phyloP scores from a whole-genome alignment of 2,113 vertebrate genomes.

The Polypterus bichir region DNA sequence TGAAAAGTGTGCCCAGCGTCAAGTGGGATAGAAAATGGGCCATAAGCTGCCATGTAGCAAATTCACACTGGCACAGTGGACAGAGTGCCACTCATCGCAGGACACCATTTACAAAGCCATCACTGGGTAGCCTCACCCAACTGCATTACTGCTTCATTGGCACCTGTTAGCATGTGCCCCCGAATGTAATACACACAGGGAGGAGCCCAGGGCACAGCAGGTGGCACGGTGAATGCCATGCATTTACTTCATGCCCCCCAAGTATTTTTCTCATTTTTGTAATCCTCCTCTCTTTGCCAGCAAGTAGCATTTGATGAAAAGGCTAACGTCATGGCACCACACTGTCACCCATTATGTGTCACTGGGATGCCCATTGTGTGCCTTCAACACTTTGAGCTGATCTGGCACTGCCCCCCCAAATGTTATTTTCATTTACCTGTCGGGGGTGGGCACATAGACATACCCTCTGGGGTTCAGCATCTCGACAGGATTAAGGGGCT shows the following conservation, averaged over 20 bases:
- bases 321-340: not conserved
- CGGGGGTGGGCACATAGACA: constrained; percentile 1
- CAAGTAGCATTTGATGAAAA: not conserved
- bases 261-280: too few relatives aligned
- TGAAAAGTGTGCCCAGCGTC: not conserved
- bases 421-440: not conserved
- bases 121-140: too few relatives aligned
- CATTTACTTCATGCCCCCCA: too few relatives aligned
- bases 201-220: too few relatives aligned
- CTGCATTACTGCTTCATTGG: too few relatives aligned
- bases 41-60: too few relatives aligned
- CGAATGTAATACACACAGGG: too few relatives aligned
- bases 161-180: too few relatives aligned
- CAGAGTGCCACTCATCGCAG: too few relatives aligned
- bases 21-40: not conserved
- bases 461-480: constrained; percentile 3
- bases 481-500: constrained; percentile 18
- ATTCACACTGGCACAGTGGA: too few relatives aligned
- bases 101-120: too few relatives aligned
- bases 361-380: not conserved
- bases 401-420: not conserved
- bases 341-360: not conserved
- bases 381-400: not conserved
- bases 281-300: not conserved
- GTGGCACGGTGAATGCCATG: too few relatives aligned